These are phyloP conservation scores for Eurytoma californica DNA, from an alignment of 2,888 invertebrate genomes.

Conservation along the genomic window DNA sequence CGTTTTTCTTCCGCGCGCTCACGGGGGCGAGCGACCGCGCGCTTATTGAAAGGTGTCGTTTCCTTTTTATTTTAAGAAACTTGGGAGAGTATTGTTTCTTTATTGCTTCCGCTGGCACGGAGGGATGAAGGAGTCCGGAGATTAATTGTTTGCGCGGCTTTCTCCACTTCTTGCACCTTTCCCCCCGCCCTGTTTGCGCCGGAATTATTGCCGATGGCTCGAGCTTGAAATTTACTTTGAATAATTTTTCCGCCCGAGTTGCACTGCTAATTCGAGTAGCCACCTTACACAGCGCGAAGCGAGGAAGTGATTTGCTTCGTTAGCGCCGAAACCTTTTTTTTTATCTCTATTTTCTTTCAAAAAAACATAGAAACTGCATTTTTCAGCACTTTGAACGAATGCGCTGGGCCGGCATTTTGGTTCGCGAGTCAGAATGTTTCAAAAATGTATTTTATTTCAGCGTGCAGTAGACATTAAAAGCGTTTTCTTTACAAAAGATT, in stretches of 20 bases:
- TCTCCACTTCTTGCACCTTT: slow-evolving; percentile 21
- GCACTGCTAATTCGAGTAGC: slow-evolving; percentile 5
- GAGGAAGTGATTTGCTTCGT: too few species aligned
- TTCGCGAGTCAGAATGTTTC: background rate
- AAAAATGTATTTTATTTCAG: background rate
- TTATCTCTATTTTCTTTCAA: too few species aligned
- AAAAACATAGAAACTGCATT: too few species aligned
- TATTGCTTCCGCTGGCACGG: background rate
- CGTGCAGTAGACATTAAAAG: slow-evolving; percentile 16
- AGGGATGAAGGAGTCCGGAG: slow-evolving; percentile 16
- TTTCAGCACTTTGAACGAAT: too few species aligned
- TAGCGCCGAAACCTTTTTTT: too few species aligned
- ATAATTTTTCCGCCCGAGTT: slow-evolving; percentile 13
- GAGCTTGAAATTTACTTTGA: slow-evolving; percentile 18
- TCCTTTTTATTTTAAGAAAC: slow-evolving; percentile 19
- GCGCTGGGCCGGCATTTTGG: too few species aligned
- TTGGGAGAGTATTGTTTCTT: slow-evolving; percentile 7
- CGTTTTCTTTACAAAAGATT: slow-evolving; percentile 6
- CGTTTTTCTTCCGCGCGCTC: slow-evolving; percentile 1
- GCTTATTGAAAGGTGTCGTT: slow-evolving; percentile 33
- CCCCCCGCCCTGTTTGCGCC: background rate
- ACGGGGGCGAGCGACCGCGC: background rate
- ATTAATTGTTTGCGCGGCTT: slow-evolving; percentile 43
- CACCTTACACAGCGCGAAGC: background rate
- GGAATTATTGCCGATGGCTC: slow-evolving; percentile 4